phyloP scores from a whole-genome alignment of 2,113 vertebrate species.

The Eulemur rufifrons region DNA sequence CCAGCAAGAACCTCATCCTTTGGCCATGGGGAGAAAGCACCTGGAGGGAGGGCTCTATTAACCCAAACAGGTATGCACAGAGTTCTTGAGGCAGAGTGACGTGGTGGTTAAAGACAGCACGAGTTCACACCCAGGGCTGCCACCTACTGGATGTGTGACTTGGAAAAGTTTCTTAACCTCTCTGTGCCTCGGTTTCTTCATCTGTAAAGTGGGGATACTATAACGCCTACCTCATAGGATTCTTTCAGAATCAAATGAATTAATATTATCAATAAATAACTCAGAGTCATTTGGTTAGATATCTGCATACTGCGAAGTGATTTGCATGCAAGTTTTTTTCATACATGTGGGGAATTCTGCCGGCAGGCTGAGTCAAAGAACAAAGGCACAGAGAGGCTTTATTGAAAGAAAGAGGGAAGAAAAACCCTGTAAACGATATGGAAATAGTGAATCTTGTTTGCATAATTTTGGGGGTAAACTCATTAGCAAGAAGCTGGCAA shows the following conservation, averaged over 20 bases:
- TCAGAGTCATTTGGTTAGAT: not conserved
- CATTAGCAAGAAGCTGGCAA: not conserved
- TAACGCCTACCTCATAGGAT: not conserved
- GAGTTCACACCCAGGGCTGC: not conserved
- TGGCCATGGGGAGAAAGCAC: not conserved
- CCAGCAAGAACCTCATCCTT: not conserved
- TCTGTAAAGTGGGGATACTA: not conserved
- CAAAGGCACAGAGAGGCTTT: not conserved
- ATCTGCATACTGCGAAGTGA: not conserved
- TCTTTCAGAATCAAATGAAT: slow-evolving; percentile 13
- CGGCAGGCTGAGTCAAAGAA: not conserved
- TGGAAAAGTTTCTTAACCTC: not conserved
- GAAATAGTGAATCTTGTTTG: not conserved
- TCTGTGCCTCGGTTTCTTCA: not conserved
- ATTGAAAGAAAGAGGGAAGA: not conserved
- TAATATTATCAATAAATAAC: not conserved
- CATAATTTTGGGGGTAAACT: not conserved
- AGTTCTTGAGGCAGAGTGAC: not conserved
- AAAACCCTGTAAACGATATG: not conserved
- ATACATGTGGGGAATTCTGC: not conserved
- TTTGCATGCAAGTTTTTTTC: not conserved
- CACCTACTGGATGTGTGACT: not conserved
- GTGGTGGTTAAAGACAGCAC: not conserved
- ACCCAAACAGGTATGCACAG: not conserved
- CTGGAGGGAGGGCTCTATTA: not conserved